phyloP scores from a whole-genome alignment of 2,797 vertebrate species.

The Lutjanus argentimaculatus region DNA sequence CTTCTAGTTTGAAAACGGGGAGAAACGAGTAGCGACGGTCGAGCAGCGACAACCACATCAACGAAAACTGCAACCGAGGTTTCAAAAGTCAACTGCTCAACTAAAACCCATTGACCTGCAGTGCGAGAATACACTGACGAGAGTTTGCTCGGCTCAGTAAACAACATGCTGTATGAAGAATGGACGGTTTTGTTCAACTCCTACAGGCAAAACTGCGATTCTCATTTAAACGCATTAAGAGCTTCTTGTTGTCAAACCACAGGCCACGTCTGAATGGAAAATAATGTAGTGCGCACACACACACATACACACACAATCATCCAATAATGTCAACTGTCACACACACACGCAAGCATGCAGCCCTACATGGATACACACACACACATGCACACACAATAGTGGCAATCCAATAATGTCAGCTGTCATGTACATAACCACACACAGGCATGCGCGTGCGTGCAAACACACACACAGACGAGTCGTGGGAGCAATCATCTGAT shows the following conservation, averaged over 20 bases:
- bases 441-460: slow-evolving; percentile 38
- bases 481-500: slow-evolving; percentile 77
- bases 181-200: background rate
- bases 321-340: slow-evolving; percentile 66
- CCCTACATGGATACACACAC: slow-evolving; percentile 5
- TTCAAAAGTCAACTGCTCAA: slow-evolving; percentile 1
- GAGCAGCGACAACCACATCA: background rate
- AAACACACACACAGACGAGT: slow-evolving; percentile 39
- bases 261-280: slow-evolving; percentile 47
- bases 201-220: background rate
- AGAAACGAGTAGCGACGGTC: background rate
- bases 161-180: slow-evolving; percentile 9
- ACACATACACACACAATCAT: slow-evolving; percentile 42
- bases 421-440: slow-evolving; percentile 64
- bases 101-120: slow-evolving; percentile 3
- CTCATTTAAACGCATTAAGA: slow-evolving; percentile 26
- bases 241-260: slow-evolving; percentile 44
- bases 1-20: background rate
- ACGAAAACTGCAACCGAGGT: background rate
- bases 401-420: slow-evolving; percentile 73
- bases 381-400: slow-evolving; percentile 33
- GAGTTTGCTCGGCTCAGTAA: slow-evolving; percentile 21
- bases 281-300: slow-evolving; percentile 41
- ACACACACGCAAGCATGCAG: slow-evolving; percentile 42
- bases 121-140: background rate